A percentile compares a stretch with the other conserved stretches of the same genome.
Evolutionary conservation across 2,888 invertebrate genomes (phyloP).

Genomic region (Agrotis segetum): DNA sequence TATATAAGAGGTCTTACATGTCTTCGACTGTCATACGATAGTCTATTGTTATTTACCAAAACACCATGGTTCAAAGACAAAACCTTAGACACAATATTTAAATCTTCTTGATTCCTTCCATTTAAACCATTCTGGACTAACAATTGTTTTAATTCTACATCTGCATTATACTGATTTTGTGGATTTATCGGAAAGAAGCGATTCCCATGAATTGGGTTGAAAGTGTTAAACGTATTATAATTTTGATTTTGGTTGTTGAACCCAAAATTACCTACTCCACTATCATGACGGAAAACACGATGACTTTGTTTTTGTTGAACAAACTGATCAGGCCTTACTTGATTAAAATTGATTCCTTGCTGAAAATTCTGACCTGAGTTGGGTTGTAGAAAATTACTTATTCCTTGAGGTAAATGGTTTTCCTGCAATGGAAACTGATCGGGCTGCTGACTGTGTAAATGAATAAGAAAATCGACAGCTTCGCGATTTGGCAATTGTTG

Average conservation of each 20-base stretch:
- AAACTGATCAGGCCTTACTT: constrained; percentile 78
- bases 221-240: constrained; percentile 83
- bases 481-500: constrained; percentile 91
- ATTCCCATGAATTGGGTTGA: constrained; percentile 77
- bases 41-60: constrained; percentile 84
- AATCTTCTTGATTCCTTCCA: constrained; percentile 92
- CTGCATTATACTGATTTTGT: constrained; percentile 83
- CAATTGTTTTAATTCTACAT: constrained; percentile 92
- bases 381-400: constrained; percentile 83
- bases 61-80: constrained; percentile 95
- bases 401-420: constrained; percentile 87
- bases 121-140: constrained; percentile 93
- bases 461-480: constrained; percentile 89
- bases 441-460: constrained; percentile 85
- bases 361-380: constrained; percentile 76
- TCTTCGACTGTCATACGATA: constrained; percentile 85
- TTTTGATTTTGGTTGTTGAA: constrained; percentile 80
- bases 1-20: constrained; percentile 75
- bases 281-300: constrained; percentile 91
- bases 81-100: constrained; percentile 95
- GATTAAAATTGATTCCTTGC: constrained; percentile 80
- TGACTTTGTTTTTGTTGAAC: constrained; percentile 81
- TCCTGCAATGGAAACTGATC: constrained; percentile 87
- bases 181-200: constrained; percentile 78
- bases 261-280: constrained; percentile 92